Base-by-base conservation (phyloP, 2,113 vertebrate genomes). In the Macroglossus sobrinus region DNA sequence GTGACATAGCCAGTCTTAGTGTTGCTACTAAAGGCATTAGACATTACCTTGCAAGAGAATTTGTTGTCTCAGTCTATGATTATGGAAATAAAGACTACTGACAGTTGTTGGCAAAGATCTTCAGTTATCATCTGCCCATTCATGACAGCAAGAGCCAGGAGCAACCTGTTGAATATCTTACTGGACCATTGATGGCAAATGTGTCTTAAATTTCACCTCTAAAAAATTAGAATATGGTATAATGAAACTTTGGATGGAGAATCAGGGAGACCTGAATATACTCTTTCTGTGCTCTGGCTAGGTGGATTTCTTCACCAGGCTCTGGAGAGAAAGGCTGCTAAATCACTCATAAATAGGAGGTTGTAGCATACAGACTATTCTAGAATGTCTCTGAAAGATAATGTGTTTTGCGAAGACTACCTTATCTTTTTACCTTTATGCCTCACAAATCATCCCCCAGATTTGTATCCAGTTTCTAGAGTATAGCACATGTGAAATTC, bases 71-170 rank as follows among this genome's bases (percentile, higher is more conserved):
- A 24, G 28, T n/a, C 68, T 88, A 6, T 71, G 88, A 78, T 72
- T 78, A 53, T 59, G 71, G 69, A 91, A 94, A 59, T 87, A 68
- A 92, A 94, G 15, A 40, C 28, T 53, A 21, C 35, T 76, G 90
- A 84, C 75, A 93, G 71, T 57, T 84, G 38, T 88, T 95, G 95
- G 85, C 72, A 96, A 82, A 92, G 79, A 80, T 4, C 30, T 95
- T 47, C 40, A 69, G 47, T 64, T 85, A 55, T 47, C 64, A 75
- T 64, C 80, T 91, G 33, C 19, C 71, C 66, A 8, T 47, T 57
- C 7, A 0, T 66, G 75, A 84, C 38, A 57, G 15, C 13, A 45
- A 89, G 86, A 97, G 18, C 24, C 47, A 57, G 24, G 30, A 94
- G 72, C n/a, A 40, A 84, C 88, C 75, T 85, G 47, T 28, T 76